A percentile compares a stretch with the other conserved stretches of the same genome.
Conservation (phyloP, 2,797 vertebrate species). For the Brachyalestes nurse region DNA sequence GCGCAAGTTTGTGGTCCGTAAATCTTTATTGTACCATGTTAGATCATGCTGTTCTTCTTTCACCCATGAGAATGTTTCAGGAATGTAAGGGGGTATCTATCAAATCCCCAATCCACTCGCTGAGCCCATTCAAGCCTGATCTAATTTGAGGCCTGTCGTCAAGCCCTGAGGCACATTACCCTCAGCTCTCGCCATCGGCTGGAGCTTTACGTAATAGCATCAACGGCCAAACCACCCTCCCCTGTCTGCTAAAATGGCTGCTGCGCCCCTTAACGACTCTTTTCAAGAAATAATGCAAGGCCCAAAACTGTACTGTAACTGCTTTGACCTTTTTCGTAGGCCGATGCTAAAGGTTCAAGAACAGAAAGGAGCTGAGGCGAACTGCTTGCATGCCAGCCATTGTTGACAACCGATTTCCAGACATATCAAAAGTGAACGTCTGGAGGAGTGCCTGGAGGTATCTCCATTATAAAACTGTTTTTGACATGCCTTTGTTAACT, state of each 20-base stretch:
- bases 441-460: background rate
- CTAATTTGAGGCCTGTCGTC: slow-evolving; percentile 61
- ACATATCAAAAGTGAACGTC: background rate
- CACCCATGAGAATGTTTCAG: slow-evolving; percentile 64
- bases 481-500: background rate
- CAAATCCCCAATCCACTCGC: slow-evolving; percentile 65
- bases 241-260: slow-evolving; percentile 24
- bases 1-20: slow-evolving; percentile 31
- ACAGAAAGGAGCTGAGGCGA: background rate
- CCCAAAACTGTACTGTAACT: background rate
- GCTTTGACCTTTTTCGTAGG: background rate
- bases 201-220: background rate
- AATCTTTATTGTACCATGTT: slow-evolving; percentile 46
- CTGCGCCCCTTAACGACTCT: background rate
- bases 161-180: slow-evolving; percentile 21
- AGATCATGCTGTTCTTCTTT: slow-evolving; percentile 9
- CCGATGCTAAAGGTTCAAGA: background rate
- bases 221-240: slow-evolving; percentile 16
- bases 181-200: background rate
- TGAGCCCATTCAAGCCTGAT: slow-evolving; percentile 58
- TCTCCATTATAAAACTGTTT: background rate
- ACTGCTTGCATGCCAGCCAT: background rate
- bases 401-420: background rate
- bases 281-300: background rate
- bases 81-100: slow-evolving; percentile 40